Evolutionary conservation across 2,113 vertebrate species (phyloP).

Genomic region (Cololabis saira): DNA sequence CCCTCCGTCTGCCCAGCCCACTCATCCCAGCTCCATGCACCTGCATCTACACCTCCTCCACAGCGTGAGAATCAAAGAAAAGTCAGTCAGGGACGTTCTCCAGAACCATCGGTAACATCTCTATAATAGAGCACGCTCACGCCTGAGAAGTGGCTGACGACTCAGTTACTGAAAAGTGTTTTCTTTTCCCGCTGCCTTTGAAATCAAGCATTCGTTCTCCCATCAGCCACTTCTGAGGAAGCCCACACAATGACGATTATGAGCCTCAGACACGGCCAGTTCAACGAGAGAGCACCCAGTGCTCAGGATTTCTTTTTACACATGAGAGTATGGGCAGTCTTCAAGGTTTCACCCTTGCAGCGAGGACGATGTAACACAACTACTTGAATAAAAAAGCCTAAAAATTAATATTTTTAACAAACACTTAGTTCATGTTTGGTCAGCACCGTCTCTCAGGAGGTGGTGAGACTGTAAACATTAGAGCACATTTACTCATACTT

Average conservation of each 20-base stretch:
- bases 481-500: too few species aligned
- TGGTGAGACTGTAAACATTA: too few species aligned
- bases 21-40: slow-evolving; percentile 38
- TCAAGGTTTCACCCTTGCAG: not conserved
- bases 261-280: not conserved
- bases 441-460: too few species aligned
- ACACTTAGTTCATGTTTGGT: too few species aligned
- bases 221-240: slow-evolving; percentile 17
- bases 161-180: slow-evolving; percentile 18
- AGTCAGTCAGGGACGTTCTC: slow-evolving; percentile 19
- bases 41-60: slow-evolving; percentile 44
- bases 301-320: not conserved
- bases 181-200: slow-evolving; percentile 7
- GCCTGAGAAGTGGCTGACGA: slow-evolving; percentile 35
- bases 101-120: slow-evolving; percentile 30
- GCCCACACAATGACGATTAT: not conserved
- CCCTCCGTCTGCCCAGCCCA: slow-evolving; percentile 25
- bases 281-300: not conserved
- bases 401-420: too few species aligned
- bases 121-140: slow-evolving; percentile 11
- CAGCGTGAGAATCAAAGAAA: slow-evolving; percentile 31
- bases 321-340: not conserved
- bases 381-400: too few species aligned
- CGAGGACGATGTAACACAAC: not conserved
- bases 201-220: slow-evolving; percentile 8